phyloP scores from a whole-genome alignment of 2,888 invertebrate species.

The Drosophila diplacantha region DNA sequence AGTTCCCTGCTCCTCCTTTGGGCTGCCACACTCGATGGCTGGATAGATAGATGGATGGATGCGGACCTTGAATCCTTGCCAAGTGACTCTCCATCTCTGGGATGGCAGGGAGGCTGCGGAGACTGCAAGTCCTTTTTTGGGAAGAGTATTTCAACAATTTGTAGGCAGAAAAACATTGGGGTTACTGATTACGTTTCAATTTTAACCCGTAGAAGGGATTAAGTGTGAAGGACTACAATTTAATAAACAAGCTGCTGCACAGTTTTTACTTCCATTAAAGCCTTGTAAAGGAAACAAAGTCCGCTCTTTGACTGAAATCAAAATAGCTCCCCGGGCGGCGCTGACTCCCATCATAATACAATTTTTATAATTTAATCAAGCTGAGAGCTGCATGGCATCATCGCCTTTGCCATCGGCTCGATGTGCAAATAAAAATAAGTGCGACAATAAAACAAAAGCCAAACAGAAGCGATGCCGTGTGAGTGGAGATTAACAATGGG shows the following conservation, averaged over 20 bases:
- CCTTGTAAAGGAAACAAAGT: constrained; percentile 1
- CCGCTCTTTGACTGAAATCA: constrained; percentile 7
- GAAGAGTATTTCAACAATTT: constrained; percentile 1
- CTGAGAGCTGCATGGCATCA: constrained; percentile 46
- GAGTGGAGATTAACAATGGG: constrained; percentile 57
- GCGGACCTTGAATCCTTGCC: constrained; percentile 23
- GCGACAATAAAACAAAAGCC: constrained; percentile 68
- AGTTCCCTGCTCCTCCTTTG: background rate
- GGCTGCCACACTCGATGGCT: constrained; percentile 19
- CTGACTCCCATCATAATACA: constrained; percentile 55
- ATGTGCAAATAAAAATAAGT: constrained; percentile 57
- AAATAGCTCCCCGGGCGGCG: constrained; percentile 42
- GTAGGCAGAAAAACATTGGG: constrained; percentile 1
- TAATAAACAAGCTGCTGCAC: background rate
- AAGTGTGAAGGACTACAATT: background rate
- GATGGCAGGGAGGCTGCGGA: background rate
- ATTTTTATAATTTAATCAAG: constrained; percentile 74
- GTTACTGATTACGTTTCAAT: background rate
- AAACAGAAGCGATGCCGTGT: constrained; percentile 41
- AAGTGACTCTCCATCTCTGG: constrained; percentile 13
- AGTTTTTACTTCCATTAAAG: constrained; percentile 32
- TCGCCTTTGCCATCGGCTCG: constrained; percentile 31
- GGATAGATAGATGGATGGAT: constrained; percentile 19
- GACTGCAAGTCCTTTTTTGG: background rate
- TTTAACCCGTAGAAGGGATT: background rate